These are phyloP conservation scores for Muscicapa striata DNA, from an alignment of 2,797 vertebrate species.

Conservation along the genomic window DNA sequence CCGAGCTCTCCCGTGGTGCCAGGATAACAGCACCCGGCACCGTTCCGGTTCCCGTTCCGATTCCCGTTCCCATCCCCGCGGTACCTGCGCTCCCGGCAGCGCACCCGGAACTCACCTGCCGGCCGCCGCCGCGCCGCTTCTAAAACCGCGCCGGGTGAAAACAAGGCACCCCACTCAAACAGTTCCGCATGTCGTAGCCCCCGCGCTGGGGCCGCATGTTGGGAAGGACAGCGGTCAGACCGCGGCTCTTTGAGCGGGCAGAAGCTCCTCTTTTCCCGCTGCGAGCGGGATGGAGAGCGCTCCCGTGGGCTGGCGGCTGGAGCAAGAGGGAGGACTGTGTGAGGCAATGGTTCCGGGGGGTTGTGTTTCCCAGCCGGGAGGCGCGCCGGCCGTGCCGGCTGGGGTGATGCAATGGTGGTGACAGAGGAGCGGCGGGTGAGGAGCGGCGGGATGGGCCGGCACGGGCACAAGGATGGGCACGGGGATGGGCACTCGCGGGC, in stretches of 20 bases:
- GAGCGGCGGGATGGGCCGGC: neutral
- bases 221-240: accelerated
- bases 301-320: accelerated
- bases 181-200: accelerated
- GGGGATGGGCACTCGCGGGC: too few species aligned
- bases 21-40: too few species aligned
- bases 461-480: neutral
- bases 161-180: accelerated
- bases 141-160: neutral
- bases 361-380: conserved; percentile 29
- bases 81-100: neutral
- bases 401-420: conserved; percentile 55
- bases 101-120: neutral
- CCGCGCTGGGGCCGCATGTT: accelerated
- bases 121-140: accelerated
- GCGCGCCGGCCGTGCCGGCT: accelerated
- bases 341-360: neutral
- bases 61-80: accelerated
- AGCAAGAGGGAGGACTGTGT: accelerated
- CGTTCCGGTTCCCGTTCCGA: accelerated
- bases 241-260: accelerated
- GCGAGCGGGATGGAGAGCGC: accelerated
- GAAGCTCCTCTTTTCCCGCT: accelerated
- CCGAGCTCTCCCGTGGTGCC: neutral
- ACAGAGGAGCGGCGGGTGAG: neutral